Evolutionary conservation across 2,797 vertebrate species (phyloP), one percentile per base, ranked within the genome.

Genomic region (Smutsia gigantea): DNA sequence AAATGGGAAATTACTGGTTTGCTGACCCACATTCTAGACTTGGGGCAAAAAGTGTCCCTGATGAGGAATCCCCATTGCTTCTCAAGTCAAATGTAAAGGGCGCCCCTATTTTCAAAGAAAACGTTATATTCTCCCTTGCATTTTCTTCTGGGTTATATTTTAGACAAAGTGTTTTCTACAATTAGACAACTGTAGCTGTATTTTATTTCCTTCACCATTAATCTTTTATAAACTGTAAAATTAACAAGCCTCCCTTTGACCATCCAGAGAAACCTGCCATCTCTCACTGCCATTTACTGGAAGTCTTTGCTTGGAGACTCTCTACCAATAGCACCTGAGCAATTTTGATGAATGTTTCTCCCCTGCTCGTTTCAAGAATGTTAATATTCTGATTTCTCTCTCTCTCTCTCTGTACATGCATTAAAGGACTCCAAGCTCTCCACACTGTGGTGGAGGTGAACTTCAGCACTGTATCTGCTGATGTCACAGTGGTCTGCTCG

Each of bases 341-440:
- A 77, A 74, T 94, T 93, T 88, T 90, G 94, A 97, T 95, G 61
- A 93, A 93, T 96, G 93, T 96, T 90, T 95, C 96, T 93, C 92
- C 94, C 91, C 83, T 96, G 87, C 93, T 97, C 95, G 64, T 97
- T 97, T 97, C 86, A 96, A 92, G 95, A 94, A 96, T 91, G 96
- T 96, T 96, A 97, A 97, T 98, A 95, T 95, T 87, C 95, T 83
- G 94, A 93, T 96, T 92, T 95, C 93, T 85, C 86, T 46, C 46
- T 46, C 46, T 46, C 46, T 94, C 89, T 87, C 85, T 92, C 13
- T 94, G 79, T 90, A 61, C 94, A 93, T 91, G 96, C 95, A 97
- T 97, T 97, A 97, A 96, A 97, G 74, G 64, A 96, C 93, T 84
- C 87, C 74, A 61, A 93, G 92, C 93, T 92, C 96, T 82, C 88